Conservation (phyloP, 92 coral and sea anemone species). For the Palythoa grandiflora region DNA sequence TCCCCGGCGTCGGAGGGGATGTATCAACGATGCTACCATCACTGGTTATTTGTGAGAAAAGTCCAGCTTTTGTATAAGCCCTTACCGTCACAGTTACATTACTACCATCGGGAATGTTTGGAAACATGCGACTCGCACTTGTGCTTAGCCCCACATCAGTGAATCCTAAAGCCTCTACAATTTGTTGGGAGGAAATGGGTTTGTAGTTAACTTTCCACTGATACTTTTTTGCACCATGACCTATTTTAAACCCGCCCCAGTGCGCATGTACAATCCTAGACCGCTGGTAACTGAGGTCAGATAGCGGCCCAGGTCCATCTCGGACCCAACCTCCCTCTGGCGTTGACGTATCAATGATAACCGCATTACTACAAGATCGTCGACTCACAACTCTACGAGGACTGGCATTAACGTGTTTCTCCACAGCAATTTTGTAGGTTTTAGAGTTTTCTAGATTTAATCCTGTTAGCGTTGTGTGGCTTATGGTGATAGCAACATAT, state of each 20-base stretch:
- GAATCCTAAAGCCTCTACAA: conserved; percentile 60
- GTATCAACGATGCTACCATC: conserved; percentile 88
- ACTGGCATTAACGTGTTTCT: conserved; percentile 75
- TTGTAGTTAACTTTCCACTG: conserved; percentile 82
- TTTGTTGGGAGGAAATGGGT: conserved; percentile 53
- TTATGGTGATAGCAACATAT: not conserved
- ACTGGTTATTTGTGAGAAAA: conserved; percentile 80
- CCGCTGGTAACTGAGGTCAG: conserved; percentile 88
- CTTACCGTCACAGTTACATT: conserved; percentile 67
- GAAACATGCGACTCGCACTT: conserved; percentile 70
- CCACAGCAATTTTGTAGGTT: conserved; percentile 84
- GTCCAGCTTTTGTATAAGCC: conserved; percentile 92
- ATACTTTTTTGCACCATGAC: conserved; percentile 83
- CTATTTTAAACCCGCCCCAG: conserved; percentile 95
- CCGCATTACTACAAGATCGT: conserved; percentile 67
- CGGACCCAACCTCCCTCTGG: conserved; percentile 94
- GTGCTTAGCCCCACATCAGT: conserved; percentile 72
- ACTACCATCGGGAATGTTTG: conserved; percentile 44
- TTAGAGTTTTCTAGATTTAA: conserved; percentile 64
- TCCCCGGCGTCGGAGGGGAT: conserved; percentile 77
- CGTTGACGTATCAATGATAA: conserved; percentile 84
- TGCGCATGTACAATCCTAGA: conserved; percentile 77
- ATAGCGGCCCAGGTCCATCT: conserved; percentile 78
- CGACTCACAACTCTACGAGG: conserved; percentile 65
- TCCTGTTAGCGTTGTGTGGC: conserved; percentile 56